Evolutionary conservation across 2,797 vertebrate genomes (phyloP), one percentile per base, ranked within the genome.

Genomic region (Galaxias olidus): DNA sequence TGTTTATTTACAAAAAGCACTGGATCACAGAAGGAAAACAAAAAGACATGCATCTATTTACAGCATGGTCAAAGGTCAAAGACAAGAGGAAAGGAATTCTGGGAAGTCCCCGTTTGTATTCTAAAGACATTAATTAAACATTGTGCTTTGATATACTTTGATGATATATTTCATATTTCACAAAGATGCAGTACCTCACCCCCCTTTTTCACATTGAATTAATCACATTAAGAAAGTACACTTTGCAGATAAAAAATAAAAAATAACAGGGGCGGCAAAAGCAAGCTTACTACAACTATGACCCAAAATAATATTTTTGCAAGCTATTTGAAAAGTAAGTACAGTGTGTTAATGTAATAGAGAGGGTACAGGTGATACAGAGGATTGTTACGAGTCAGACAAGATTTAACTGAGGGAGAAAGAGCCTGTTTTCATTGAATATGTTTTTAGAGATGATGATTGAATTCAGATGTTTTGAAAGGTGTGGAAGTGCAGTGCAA

Each of bases 121-220:
- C 82, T 88, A 88, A 88, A 90, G 88, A 92, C 90, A 87, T 88
- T 84, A 86, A 85, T 89, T 90, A 89, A 91, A 92, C 89, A 89
- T 93, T 93, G 92, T 93, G 92, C 92, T 93, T 92, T 91, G 79
- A 91, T 92, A 93, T 91, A 90, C 83, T 90, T 92, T 91, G 85
- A 88, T 90, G 89, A 88, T 91, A 91, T 90, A 92, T 87, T 91
- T 91, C 78, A 87, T 90, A 90, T 89, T 91, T 90, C 87, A 91
- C 90, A 92, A 89, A 91, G 87, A 91, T 81, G 86, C 86, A 81
- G 88, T 72, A 80, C 86, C 83, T 87, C 85, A 30, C 86, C 81
- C 79, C 78, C 81, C 82, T 82, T 66, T n/a, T 86, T 89, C 88
- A 87, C 83, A 84, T 83, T 81, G 75, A 83, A 83, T 82, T 81